A percentile compares a stretch with the other conserved stretches of the same genome.
phyloP scores from a whole-genome alignment of 2,888 invertebrate species.

The Spodoptera picta region DNA sequence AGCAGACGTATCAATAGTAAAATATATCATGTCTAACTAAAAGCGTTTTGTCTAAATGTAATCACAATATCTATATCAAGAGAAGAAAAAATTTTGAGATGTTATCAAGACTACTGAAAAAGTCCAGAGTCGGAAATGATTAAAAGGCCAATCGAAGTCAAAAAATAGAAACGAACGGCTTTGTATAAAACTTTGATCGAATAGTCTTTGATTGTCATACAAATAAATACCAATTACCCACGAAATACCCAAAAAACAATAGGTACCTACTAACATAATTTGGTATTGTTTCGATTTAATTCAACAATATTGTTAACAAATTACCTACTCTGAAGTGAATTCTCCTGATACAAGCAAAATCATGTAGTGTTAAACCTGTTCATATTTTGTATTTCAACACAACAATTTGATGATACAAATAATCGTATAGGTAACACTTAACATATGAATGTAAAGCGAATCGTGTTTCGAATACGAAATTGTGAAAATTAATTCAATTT shows the following conservation, averaged over 20 bases:
- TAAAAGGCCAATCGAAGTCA: too few relatives aligned
- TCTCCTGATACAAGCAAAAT: conserved; percentile 17
- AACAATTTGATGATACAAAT: conserved; percentile 52
- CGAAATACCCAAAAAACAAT: neutral
- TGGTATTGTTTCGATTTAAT: neutral
- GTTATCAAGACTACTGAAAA: too few relatives aligned
- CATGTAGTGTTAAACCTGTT: conserved; percentile 19
- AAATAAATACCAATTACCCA: too few relatives aligned
- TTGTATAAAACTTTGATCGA: too few relatives aligned
- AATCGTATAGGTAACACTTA: conserved; percentile 53
- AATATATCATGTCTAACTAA: too few relatives aligned
- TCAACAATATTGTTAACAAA: neutral
- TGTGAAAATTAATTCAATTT: conserved; percentile 54
- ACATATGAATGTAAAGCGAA: conserved; percentile 40
- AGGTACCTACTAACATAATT: neutral
- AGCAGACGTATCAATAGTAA: too few relatives aligned
- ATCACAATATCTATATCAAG: too few relatives aligned
- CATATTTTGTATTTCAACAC: conserved; percentile 47
- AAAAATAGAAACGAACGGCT: too few relatives aligned
- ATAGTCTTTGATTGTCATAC: too few relatives aligned
- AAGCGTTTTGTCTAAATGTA: too few relatives aligned
- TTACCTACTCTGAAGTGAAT: conserved; percentile 11
- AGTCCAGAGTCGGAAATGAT: too few relatives aligned
- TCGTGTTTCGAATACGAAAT: conserved; percentile 48
- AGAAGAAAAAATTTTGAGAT: too few relatives aligned